Evolutionary conservation across 2,113 vertebrate species (phyloP).

Genomic region (Noctilio leporinus): DNA sequence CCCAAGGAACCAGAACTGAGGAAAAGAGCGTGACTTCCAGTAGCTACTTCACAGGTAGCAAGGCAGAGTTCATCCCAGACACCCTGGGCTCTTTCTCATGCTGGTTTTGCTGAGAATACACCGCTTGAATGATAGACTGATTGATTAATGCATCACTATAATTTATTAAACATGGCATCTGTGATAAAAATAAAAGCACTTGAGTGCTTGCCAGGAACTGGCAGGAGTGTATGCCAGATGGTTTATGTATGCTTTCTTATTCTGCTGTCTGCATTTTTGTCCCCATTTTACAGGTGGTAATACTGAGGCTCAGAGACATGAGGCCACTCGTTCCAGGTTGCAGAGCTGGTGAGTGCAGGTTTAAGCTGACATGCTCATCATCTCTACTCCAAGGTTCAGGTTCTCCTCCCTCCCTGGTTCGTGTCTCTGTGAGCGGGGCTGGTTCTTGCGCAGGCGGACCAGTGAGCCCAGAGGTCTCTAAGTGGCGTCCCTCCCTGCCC

Average conservation of each 20-base stretch:
- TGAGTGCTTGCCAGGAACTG: background rate
- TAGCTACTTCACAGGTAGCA: background rate
- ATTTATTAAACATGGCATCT: background rate
- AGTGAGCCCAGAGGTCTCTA: background rate
- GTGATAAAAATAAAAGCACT: background rate
- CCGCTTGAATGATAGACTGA: background rate
- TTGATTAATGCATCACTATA: background rate
- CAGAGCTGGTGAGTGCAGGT: background rate
- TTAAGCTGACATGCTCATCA: background rate
- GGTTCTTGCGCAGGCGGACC: background rate
- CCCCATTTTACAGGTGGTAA: background rate
- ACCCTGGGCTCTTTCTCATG: background rate
- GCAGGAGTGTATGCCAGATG: background rate
- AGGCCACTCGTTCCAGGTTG: background rate
- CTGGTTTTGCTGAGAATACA: background rate
- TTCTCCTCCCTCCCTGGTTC: fast-evolving
- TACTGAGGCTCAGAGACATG: background rate
- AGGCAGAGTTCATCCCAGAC: background rate
- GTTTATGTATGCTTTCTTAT: background rate
- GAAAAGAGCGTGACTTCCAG: fast-evolving
- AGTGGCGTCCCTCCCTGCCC: background rate
- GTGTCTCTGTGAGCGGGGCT: background rate
- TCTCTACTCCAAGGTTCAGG: fast-evolving
- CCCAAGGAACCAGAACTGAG: background rate
- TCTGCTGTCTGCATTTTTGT: background rate